Conservation (phyloP, 2,113 vertebrate species). For the Cochlearius cochlearius region DNA sequence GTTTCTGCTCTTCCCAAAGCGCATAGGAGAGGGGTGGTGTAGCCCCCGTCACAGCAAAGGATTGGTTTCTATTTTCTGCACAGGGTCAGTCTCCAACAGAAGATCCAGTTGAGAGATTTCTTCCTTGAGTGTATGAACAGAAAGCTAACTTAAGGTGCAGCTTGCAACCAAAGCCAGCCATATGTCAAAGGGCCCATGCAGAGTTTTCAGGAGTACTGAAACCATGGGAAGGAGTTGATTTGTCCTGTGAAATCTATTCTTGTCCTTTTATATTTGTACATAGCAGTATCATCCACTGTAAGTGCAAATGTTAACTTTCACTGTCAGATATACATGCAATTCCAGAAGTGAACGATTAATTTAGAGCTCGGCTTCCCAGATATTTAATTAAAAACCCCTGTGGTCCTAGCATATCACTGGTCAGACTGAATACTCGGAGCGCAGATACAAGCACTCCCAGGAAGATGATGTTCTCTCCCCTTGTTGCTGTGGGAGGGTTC, state of each 20-base stretch:
- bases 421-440: neutral
- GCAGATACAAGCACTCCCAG: neutral
- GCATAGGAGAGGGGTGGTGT: rapidly evolving
- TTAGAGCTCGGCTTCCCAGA: neutral
- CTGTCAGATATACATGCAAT: neutral
- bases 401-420: neutral
- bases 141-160: neutral
- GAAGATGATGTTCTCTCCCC: neutral
- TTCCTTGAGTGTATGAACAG: neutral
- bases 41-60: neutral
- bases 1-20: neutral
- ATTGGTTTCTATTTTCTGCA: neutral
- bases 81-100: neutral
- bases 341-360: neutral
- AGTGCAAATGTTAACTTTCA: neutral
- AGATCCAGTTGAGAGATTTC: neutral
- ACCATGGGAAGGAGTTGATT: neutral
- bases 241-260: neutral
- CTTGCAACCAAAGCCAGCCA: neutral
- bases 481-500: neutral
- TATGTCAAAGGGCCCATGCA: neutral
- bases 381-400: neutral
- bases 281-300: neutral
- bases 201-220: neutral
- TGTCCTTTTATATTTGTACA: neutral